phyloP scores from a whole-genome alignment of 2,797 vertebrate species.

The Tauraco hartlaubi region DNA sequence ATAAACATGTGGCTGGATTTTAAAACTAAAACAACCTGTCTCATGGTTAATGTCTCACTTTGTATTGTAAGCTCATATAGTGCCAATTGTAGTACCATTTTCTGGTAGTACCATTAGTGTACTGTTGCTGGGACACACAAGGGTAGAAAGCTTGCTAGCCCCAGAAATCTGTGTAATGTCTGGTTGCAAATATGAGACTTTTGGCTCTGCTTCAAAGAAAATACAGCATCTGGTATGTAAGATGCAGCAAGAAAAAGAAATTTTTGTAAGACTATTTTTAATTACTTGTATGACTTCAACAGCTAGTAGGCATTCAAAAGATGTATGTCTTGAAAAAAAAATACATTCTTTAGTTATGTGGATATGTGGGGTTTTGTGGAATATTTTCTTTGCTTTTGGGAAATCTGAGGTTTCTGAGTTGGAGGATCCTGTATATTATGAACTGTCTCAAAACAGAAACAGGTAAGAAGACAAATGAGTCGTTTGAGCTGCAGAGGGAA shows the following conservation, averaged over 20 bases:
- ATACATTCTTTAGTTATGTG: fast-evolving
- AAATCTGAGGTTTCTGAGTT: background rate
- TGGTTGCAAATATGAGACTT: background rate
- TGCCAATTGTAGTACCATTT: background rate
- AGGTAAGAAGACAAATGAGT: background rate
- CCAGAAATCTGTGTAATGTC: background rate
- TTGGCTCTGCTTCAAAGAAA: background rate
- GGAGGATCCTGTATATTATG: background rate
- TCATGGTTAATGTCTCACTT: background rate
- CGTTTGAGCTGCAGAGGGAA: background rate
- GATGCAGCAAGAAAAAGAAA: background rate
- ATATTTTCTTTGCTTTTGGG: background rate
- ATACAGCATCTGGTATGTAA: background rate
- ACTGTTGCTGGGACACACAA: background rate
- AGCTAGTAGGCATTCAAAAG: background rate
- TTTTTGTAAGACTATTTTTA: background rate
- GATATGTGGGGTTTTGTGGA: fast-evolving
- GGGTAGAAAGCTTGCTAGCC: background rate
- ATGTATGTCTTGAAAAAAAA: background rate
- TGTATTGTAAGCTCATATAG: background rate
- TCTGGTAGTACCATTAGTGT: background rate
- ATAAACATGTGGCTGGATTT: background rate
- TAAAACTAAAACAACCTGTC: background rate
- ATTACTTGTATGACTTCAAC: background rate
- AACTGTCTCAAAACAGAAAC: background rate